A percentile compares a stretch with the other conserved stretches of the same genome.
Conservation (phyloP, 1,140 invertebrate genomes). For the Saccostrea glomerata region DNA sequence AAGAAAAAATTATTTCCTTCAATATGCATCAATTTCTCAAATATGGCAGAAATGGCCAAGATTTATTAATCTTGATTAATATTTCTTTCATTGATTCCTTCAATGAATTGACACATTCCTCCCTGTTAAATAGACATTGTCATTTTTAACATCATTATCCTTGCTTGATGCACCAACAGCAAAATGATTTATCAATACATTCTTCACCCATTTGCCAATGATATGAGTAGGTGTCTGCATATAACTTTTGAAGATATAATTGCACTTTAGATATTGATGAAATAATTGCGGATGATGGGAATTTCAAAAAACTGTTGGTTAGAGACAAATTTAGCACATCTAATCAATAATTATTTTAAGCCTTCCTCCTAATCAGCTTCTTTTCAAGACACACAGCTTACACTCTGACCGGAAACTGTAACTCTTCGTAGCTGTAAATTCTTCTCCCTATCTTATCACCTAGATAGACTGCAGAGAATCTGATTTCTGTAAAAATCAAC, state of each 20-base stretch:
- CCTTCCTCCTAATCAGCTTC: neutral
- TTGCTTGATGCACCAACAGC: no score
- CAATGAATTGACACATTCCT: no score
- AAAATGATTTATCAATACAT: no score
- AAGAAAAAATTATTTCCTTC: no score
- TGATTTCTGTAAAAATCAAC: conserved; percentile 27
- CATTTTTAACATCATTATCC: no score
- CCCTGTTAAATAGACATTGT: no score
- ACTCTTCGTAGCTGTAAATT: neutral
- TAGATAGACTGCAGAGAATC: conserved; percentile 21
- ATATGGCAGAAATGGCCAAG: no score
- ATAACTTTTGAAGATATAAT: neutral
- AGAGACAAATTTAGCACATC: neutral
- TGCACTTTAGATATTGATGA: conserved; percentile 15
- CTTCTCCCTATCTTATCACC: neutral
- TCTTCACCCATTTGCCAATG: no score
- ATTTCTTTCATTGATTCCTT: no score
- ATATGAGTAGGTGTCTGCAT: neutral
- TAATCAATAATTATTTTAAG: conserved; percentile 4
- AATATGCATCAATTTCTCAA: no score
- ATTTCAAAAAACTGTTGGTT: conserved; percentile 7
- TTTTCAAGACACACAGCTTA: neutral
- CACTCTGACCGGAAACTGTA: conserved; percentile 22
- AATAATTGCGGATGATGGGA: neutral
- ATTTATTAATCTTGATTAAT: no score